Percentiles rank a stretch among this genome's conserved stretches.
Evolutionary conservation across 1,140 invertebrate genomes (phyloP).

Genomic region (Schlechtendalia chinensis): DNA sequence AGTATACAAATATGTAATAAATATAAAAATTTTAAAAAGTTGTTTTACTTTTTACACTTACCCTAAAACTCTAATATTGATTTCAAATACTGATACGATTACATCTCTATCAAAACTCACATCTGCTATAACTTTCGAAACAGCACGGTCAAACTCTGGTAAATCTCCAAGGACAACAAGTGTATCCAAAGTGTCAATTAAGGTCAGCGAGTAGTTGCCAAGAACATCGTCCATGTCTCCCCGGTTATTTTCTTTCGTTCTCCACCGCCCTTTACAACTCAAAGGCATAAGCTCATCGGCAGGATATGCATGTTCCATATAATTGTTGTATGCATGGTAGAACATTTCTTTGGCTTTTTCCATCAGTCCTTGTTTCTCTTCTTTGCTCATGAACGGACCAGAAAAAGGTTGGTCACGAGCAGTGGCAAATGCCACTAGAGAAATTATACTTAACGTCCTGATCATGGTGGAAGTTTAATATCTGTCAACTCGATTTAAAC

Average conservation of each 20-base stretch:
- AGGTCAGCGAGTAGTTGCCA: slow-evolving; percentile 94
- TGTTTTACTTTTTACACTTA: slow-evolving; percentile 58
- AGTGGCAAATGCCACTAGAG: slow-evolving; percentile 11
- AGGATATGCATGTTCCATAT: slow-evolving; percentile 97
- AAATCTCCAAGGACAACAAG: slow-evolving; percentile 89
- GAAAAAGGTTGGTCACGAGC: slow-evolving; percentile 32
- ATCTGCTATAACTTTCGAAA: slow-evolving; percentile 80
- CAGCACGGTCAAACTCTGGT: slow-evolving; percentile 89
- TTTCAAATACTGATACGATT: slow-evolving; percentile 97
- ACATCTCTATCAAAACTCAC: slow-evolving; percentile 92
- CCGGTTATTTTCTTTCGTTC: slow-evolving; percentile 79
- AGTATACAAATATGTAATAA: too few species aligned
- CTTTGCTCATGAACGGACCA: slow-evolving; percentile 42
- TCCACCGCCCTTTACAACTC: slow-evolving; percentile 86
- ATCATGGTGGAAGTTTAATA: slow-evolving; percentile 16
- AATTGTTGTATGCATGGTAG: slow-evolving; percentile 94
- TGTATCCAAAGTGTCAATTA: slow-evolving; percentile 93
- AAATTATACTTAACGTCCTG: not conserved
- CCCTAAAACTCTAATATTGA: slow-evolving; percentile 95
- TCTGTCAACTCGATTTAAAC: slow-evolving; percentile 36
- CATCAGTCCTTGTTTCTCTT: slow-evolving; percentile 57
- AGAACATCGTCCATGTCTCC: slow-evolving; percentile 95
- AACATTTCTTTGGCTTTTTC: slow-evolving; percentile 91
- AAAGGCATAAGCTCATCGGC: slow-evolving; percentile 98
- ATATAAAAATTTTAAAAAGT: too few species aligned